These are phyloP conservation scores for Uromys caudimaculatus DNA, from an alignment of 2,797 vertebrate genomes.

Conservation along the genomic window DNA sequence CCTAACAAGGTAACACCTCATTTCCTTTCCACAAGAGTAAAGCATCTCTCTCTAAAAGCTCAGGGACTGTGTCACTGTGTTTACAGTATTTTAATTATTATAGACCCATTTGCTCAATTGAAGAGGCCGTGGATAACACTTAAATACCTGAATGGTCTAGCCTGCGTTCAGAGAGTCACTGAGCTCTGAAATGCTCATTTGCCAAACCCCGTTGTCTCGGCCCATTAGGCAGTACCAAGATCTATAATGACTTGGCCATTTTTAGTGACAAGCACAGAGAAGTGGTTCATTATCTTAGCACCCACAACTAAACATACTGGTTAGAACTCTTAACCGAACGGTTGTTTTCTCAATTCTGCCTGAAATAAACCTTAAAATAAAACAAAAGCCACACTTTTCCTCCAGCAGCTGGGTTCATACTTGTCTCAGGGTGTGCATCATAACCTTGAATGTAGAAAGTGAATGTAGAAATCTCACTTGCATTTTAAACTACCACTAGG, in stretches of 20 bases:
- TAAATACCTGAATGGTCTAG: conserved; percentile 77
- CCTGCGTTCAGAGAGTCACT: conserved; percentile 71
- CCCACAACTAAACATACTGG: conserved; percentile 38
- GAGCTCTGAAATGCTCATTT: conserved; percentile 78
- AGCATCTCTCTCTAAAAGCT: conserved; percentile 56
- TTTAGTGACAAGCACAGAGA: conserved; percentile 56
- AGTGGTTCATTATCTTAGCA: conserved; percentile 63
- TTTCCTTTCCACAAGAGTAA: conserved; percentile 68
- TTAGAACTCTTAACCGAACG: neutral
- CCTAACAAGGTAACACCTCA: conserved; percentile 78
- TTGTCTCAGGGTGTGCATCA: neutral
- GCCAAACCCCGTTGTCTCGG: conserved; percentile 67
- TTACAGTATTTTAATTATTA: conserved; percentile 83
- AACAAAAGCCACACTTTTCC: conserved; percentile 32
- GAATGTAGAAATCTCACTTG: conserved; percentile 37
- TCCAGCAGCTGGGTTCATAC: neutral
- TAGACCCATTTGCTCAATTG: conserved; percentile 75
- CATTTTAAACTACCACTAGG: neutral
- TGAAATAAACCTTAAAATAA: conserved; percentile 27
- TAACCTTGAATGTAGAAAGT: conserved; percentile 33
- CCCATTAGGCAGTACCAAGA: conserved; percentile 68
- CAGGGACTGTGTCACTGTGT: conserved; percentile 63
- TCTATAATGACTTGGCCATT: conserved; percentile 70
- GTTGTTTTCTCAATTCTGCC: conserved; percentile 41
- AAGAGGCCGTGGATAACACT: conserved; percentile 68